phyloP scores from a whole-genome alignment of 2,113 vertebrate species.

The Mugil cephalus region DNA sequence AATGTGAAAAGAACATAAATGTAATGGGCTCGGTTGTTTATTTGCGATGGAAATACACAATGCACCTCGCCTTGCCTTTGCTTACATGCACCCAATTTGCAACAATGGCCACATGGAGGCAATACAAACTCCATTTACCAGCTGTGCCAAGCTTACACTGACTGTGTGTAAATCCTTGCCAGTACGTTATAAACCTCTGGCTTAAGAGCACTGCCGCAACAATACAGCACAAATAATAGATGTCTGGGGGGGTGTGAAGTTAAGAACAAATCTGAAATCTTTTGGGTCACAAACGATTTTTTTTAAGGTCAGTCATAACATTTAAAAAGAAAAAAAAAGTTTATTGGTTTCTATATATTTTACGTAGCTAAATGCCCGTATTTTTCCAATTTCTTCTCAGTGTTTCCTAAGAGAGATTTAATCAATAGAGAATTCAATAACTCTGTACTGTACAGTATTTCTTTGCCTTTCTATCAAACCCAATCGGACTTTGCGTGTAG shows the following conservation, averaged over 20 bases:
- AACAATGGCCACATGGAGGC: slow-evolving; percentile 75
- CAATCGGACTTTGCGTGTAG: slow-evolving; percentile 17
- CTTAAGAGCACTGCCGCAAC: slow-evolving; percentile 23
- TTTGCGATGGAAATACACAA: slow-evolving; percentile 21
- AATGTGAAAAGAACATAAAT: too few relatives aligned
- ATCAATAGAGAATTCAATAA: slow-evolving; percentile 71
- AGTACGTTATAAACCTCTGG: slow-evolving; percentile 44
- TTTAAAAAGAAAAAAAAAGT: slow-evolving; percentile 12
- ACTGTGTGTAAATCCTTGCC: slow-evolving; percentile 13
- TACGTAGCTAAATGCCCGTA: background rate
- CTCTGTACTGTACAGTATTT: slow-evolving; percentile 48
- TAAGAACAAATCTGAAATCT: slow-evolving; percentile 5
- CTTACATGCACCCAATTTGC: slow-evolving; percentile 47
- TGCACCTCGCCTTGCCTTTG: slow-evolving; percentile 29
- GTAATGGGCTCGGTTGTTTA: slow-evolving; percentile 2
- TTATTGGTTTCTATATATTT: background rate
- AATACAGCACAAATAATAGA: slow-evolving; percentile 13
- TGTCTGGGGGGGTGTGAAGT: slow-evolving; percentile 7
- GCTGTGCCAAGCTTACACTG: slow-evolving; percentile 28
- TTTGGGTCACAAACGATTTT: slow-evolving; percentile 20
- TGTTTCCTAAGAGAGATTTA: slow-evolving; percentile 38
- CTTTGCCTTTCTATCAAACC: slow-evolving; percentile 36
- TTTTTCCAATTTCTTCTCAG: slow-evolving; percentile 7
- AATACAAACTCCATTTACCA: slow-evolving; percentile 41
- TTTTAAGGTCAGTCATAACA: slow-evolving; percentile 3